Percentiles rank a stretch among this genome's conserved stretches.
Conservation (phyloP, 2,797 vertebrate species). For the Coilia nasus region DNA sequence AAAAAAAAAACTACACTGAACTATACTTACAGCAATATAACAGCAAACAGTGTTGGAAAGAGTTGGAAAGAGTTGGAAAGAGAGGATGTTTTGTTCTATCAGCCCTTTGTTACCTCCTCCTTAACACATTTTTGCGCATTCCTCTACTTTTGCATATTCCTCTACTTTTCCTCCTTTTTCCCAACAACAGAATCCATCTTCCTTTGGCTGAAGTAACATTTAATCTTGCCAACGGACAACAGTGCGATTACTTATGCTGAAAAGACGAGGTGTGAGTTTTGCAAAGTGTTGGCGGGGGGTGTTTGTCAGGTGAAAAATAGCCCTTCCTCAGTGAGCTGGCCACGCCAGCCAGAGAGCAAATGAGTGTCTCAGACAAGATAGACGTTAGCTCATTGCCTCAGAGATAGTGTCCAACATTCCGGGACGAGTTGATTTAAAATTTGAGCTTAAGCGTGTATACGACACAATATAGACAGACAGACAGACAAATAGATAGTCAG, state of each 20-base stretch:
- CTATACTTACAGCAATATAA: no score
- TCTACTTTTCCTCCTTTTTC: background rate
- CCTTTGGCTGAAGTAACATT: slow-evolving; percentile 21
- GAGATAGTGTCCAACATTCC: no score
- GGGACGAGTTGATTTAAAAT: background rate
- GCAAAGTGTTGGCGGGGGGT: background rate
- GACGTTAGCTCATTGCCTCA: no score
- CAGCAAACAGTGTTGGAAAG: no score
- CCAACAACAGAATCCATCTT: slow-evolving; percentile 11
- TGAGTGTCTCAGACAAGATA: background rate
- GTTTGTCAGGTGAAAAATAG: background rate
- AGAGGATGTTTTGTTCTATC: background rate
- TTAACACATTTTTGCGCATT: background rate
- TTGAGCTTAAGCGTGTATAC: no score
- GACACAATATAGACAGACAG: no score
- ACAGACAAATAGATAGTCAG: no score
- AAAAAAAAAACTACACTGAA: no score
- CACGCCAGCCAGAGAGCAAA: background rate
- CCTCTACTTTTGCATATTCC: no score
- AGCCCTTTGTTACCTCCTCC: background rate
- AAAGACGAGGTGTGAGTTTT: background rate
- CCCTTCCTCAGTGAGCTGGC: background rate
- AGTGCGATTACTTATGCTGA: slow-evolving; percentile 27
- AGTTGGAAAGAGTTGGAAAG: no score
- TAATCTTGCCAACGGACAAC: slow-evolving; percentile 33